These are phyloP conservation scores for Scaptomyza cyrtandrae DNA, from an alignment of 2,888 invertebrate genomes.

Conservation along the genomic window DNA sequence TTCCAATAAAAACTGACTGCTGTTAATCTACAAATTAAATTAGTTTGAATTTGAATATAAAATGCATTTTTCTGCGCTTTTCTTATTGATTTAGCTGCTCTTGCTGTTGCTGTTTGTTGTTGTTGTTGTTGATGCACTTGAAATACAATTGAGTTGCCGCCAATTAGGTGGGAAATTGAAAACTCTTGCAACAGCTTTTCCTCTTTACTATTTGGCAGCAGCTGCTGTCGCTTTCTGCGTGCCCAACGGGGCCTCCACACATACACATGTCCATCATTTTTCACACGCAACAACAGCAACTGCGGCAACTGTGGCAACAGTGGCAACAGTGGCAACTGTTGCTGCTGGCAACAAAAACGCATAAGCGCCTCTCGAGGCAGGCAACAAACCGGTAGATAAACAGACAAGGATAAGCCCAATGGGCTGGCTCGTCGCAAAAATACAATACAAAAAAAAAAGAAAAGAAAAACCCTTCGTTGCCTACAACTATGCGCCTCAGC, in stretches of 20 bases:
- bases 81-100: neutral
- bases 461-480: slow-evolving; percentile 13
- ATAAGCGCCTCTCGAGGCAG: slow-evolving; percentile 62
- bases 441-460: too few species aligned
- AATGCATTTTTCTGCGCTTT: slow-evolving; percentile 1
- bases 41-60: slow-evolving; percentile 4
- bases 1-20: neutral
- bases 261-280: slow-evolving; percentile 69
- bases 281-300: slow-evolving; percentile 39
- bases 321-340: slow-evolving; percentile 28
- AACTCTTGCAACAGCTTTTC: slow-evolving; percentile 39
- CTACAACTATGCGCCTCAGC: slow-evolving; percentile 46
- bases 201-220: slow-evolving; percentile 19
- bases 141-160: slow-evolving; percentile 59
- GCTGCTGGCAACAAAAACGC: slow-evolving; percentile 58
- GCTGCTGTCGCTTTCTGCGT: slow-evolving; percentile 42
- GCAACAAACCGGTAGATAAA: slow-evolving; percentile 57
- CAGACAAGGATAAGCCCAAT: slow-evolving; percentile 53
- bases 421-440: slow-evolving; percentile 26
- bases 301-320: slow-evolving; percentile 36
- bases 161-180: slow-evolving; percentile 68
- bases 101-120: slow-evolving; percentile 3
- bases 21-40: neutral
- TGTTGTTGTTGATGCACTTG: slow-evolving; percentile 27
- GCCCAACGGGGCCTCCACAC: slow-evolving; percentile 15